A percentile compares a stretch with the other conserved stretches of the same genome.
phyloP scores from a whole-genome alignment of 2,888 invertebrate species.

The Scrobipalpa costella region DNA sequence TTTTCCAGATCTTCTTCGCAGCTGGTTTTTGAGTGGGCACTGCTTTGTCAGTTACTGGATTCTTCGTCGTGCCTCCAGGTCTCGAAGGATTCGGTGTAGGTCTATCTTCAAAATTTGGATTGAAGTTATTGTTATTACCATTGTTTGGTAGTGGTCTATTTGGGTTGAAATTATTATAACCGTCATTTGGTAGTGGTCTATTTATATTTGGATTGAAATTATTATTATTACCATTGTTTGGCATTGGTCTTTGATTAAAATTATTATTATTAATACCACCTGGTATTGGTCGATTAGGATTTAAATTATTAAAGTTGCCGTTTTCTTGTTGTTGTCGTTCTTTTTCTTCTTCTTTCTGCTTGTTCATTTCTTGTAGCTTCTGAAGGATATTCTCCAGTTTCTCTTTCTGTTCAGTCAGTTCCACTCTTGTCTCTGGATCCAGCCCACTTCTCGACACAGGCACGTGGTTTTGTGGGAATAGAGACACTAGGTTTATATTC shows the following conservation, averaged over 20 bases:
- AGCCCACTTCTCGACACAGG: neutral
- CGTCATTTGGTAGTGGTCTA: neutral
- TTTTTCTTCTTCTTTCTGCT: slow-evolving; percentile 16
- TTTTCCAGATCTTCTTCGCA: slow-evolving; percentile 29
- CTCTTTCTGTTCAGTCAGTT: neutral
- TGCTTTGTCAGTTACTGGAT: neutral
- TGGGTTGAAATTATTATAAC: neutral
- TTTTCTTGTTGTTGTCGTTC: neutral
- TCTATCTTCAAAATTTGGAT: neutral
- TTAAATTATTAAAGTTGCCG: neutral
- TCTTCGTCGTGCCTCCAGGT: slow-evolving; percentile 1
- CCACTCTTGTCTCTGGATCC: slow-evolving; percentile 4
- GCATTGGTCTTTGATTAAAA: neutral
- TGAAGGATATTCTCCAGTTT: slow-evolving; percentile 23
- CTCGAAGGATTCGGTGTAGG: neutral
- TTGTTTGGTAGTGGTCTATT: neutral
- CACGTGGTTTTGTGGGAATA: slow-evolving; percentile 6
- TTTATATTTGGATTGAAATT: neutral
- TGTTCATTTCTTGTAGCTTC: slow-evolving; percentile 11
- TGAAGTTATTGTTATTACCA: no score
- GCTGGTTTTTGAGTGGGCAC: neutral
- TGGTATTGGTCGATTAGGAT: neutral
- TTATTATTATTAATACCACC: no score
- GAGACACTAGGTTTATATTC: neutral
- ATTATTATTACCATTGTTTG: no score